Percentiles rank a stretch among this genome's conserved stretches.
phyloP scores from a whole-genome alignment of 2,113 vertebrate species.

The Ptilonorhynchus violaceus region DNA sequence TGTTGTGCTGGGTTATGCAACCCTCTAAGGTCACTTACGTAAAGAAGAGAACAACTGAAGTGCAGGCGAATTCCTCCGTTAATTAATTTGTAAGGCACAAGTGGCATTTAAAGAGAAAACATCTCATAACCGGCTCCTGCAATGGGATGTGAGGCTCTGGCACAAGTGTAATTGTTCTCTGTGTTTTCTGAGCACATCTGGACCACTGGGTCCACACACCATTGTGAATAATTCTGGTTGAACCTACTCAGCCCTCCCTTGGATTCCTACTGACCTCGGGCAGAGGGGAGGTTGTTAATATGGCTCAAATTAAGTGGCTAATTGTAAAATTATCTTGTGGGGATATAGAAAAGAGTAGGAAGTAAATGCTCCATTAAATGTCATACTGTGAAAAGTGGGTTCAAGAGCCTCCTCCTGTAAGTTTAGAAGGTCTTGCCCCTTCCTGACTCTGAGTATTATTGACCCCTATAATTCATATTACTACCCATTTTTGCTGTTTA shows the following conservation, averaged over 20 bases:
- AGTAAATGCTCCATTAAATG: not conserved
- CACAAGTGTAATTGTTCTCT: not conserved
- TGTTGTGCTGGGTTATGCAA: slow-evolving; percentile 41
- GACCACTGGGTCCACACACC: not conserved
- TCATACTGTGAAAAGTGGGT: not conserved
- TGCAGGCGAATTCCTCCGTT: slow-evolving; percentile 2
- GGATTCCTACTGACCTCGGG: not conserved
- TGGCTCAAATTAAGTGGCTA: not conserved
- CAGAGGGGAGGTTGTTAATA: not conserved
- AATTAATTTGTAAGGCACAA: not conserved
- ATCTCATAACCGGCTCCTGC: not conserved
- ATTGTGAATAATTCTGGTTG: not conserved
- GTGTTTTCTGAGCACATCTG: not conserved
- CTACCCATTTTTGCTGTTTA: not conserved
- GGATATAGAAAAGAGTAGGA: not conserved
- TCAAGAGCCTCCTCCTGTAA: not conserved
- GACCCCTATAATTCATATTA: not conserved
- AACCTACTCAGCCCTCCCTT: not conserved
- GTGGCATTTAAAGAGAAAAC: not conserved
- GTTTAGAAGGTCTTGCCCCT: not conserved
- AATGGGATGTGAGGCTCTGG: not conserved
- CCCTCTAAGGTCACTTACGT: slow-evolving; percentile 63
- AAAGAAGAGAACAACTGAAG: slow-evolving; percentile 46
- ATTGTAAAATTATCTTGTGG: not conserved
- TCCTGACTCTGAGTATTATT: not conserved